Evolutionary conservation across 2,797 vertebrate genomes (phyloP).

Genomic region (Leptatherina wallacei): DNA sequence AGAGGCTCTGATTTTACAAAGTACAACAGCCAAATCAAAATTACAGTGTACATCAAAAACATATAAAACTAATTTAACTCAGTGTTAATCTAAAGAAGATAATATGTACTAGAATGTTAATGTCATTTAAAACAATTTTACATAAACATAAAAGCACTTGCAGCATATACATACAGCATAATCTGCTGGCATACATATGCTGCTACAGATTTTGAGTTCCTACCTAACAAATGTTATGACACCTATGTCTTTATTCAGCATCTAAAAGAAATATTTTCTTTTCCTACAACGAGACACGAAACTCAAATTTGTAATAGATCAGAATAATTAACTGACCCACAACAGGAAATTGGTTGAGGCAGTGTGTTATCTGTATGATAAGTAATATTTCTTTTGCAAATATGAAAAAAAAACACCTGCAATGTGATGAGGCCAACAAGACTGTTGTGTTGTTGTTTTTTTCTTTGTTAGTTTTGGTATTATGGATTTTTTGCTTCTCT

Average conservation of each 20-base stretch:
- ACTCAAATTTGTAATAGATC: background rate
- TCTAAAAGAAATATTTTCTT: background rate
- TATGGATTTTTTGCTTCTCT: no score
- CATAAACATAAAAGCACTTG: no score
- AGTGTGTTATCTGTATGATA: background rate
- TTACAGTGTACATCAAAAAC: background rate
- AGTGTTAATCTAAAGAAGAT: background rate
- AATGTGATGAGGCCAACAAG: background rate
- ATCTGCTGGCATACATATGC: background rate
- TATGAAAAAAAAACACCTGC: background rate
- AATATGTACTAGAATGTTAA: background rate
- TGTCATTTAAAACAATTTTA: no score
- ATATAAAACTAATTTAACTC: background rate
- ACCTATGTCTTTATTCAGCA: background rate
- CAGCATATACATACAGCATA: no score
- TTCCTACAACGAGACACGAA: background rate
- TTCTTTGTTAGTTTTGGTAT: background rate
- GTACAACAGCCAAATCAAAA: background rate
- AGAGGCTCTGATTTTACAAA: background rate
- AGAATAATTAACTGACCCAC: background rate
- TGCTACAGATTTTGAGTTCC: background rate
- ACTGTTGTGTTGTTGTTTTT: background rate
- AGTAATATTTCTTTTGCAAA: background rate
- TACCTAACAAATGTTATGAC: background rate
- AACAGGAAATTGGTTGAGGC: background rate